These are phyloP conservation scores for Carpatolechia fugitivella DNA, from an alignment of 2,888 invertebrate genomes.

Conservation along the genomic window DNA sequence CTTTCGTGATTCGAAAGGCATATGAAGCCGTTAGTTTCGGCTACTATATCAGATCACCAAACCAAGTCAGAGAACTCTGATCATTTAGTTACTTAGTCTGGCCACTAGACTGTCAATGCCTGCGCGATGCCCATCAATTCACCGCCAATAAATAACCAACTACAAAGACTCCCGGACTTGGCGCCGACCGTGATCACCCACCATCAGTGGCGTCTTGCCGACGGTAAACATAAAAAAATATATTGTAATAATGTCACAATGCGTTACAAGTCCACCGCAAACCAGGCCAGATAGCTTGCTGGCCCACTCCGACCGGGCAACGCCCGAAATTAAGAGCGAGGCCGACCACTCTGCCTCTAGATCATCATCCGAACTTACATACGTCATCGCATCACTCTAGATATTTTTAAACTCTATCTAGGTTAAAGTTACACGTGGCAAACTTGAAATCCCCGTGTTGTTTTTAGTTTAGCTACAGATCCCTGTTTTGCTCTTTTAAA, in stretches of 20 bases:
- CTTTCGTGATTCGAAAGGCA: too few relatives aligned
- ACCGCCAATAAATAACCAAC: too few relatives aligned
- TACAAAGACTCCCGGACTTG: background rate
- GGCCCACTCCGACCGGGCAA: conserved; percentile 8
- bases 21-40: too few relatives aligned
- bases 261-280: conserved; percentile 6
- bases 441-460: background rate
- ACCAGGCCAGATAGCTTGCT: conserved; percentile 7
- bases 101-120: too few relatives aligned
- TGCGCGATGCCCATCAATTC: too few relatives aligned
- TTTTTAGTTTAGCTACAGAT: background rate
- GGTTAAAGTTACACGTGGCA: conserved; percentile 1
- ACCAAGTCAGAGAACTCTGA: too few relatives aligned
- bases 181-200: background rate
- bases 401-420: conserved; percentile 3
- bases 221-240: background rate
- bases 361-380: conserved; percentile 8
- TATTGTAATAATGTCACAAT: conserved; percentile 13
- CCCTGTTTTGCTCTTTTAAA: background rate
- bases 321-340: conserved; percentile 12
- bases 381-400: background rate
- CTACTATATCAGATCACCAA: too few relatives aligned
- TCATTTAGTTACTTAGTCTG: too few relatives aligned
- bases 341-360: conserved; percentile 1
- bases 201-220: background rate